Evolutionary conservation across 2,113 vertebrate genomes (phyloP), one percentile per base, ranked within the genome.

Genomic region (Periophthalmus modestus): DNA sequence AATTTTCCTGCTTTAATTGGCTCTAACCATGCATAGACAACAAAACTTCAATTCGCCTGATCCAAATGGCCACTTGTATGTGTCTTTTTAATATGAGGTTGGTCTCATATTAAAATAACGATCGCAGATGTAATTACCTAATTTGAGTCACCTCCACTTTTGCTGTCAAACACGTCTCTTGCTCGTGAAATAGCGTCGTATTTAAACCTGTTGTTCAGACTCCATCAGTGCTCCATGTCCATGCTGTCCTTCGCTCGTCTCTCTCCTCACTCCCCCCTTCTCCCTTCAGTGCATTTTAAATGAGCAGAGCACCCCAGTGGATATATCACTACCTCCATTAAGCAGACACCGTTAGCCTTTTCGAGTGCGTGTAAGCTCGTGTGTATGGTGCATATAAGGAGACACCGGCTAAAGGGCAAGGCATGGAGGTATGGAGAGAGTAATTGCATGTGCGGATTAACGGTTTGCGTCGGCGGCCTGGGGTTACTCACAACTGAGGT

Each of bases 261-360:
- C 39, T 43, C 39, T 43, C 39, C 39, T 43, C 39, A 9, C 39
- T 43, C 39, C 39, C 39, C 68, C 66, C 34, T 77, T 69, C 69
- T 77, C 76, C 81, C 78, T 79, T 63, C 50, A 52, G 75, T 86
- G 85, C 82, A 87, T 91, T 82, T 79, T 82, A 91, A 89, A 91
- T 84, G 82, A 85, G 78, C 74, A 77, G 69, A 75, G 69, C 83
- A 74, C 52, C 72, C 78, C 75, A 75, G 72, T 83, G 66, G 75
- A 89, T 90, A 79, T 70, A 87, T 85, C 75, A 82, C 85, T 81
- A 78, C 82, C 72, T 87, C 83, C 75, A 87, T 88, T 82, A 86
- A 77, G 54, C 73, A 79, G 62, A 75, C 82, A 65, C 66, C n/a
- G 54, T 74, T 75, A 71, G 83, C 83, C 72, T 82, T 34, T 66